These are phyloP conservation scores for Malurus splendens DNA, from an alignment of 2,797 vertebrate species.

Conservation along the genomic window DNA sequence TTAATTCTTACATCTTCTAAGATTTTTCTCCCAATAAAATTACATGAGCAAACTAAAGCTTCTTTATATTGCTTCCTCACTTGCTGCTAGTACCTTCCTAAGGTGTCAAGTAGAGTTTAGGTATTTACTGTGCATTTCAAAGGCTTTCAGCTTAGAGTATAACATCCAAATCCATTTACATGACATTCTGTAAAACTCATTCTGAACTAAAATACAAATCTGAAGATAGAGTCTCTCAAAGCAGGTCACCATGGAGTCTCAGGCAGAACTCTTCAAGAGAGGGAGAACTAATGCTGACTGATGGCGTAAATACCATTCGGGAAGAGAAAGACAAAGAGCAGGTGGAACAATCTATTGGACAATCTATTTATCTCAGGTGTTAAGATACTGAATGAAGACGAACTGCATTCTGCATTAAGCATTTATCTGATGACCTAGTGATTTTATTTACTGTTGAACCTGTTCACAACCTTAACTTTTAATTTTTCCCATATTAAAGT, in stretches of 20 bases:
- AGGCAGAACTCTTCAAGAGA: accelerated
- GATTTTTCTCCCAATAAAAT: neutral
- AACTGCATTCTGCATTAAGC: neutral
- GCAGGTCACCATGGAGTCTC: neutral
- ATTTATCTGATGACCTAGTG: neutral
- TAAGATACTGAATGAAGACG: neutral
- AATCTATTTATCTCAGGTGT: neutral
- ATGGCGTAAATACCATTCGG: neutral
- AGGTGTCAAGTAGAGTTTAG: neutral
- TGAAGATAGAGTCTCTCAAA: neutral
- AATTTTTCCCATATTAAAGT: neutral
- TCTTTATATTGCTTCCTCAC: neutral
- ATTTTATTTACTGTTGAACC: neutral
- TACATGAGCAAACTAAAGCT: neutral
- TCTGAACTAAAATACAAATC: neutral
- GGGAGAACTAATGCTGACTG: neutral
- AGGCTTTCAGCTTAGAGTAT: neutral
- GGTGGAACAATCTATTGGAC: neutral
- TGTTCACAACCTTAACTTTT: neutral
- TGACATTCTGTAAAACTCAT: neutral
- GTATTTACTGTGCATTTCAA: neutral
- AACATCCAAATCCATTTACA: neutral
- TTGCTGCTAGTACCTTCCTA: neutral
- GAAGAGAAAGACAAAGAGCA: neutral
- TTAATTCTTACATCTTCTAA: neutral